Conservation (phyloP, 2,797 vertebrate genomes). For the Gephyroberyx darwinii region DNA sequence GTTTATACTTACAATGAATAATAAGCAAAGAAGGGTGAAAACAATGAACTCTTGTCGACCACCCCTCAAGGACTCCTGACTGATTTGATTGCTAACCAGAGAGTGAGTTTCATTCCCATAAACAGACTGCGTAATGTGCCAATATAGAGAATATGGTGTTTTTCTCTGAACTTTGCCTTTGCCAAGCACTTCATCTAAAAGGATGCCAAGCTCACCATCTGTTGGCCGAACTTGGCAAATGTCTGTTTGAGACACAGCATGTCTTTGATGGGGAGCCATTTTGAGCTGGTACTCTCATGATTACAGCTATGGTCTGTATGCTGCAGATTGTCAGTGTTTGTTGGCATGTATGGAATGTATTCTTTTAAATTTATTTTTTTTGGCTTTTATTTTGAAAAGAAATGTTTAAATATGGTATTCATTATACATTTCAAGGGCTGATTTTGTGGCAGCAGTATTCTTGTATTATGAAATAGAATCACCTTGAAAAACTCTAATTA, state of each 20-base stretch:
- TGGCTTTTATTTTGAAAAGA: background rate
- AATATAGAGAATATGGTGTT: slow-evolving; percentile 33
- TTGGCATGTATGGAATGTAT: background rate
- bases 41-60: background rate
- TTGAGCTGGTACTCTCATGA: slow-evolving; percentile 38
- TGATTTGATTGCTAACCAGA: slow-evolving; percentile 10
- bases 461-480: no score
- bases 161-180: slow-evolving; percentile 59
- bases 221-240: slow-evolving; percentile 58
- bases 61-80: background rate
- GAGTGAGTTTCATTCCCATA: slow-evolving; percentile 26
- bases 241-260: slow-evolving; percentile 50
- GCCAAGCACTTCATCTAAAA: slow-evolving; percentile 44
- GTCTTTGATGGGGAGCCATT: slow-evolving; percentile 60
- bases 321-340: background rate
- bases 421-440: no score
- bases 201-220: slow-evolving; percentile 72
- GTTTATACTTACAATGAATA: no score
- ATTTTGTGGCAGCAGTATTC: no score
- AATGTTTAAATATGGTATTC: background rate
- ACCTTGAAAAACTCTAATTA: no score
- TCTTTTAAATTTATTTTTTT: background rate
- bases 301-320: background rate
- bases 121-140: slow-evolving; percentile 14
- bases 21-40: background rate